Evolutionary conservation across 1,140 invertebrate species (phyloP).

Genomic region (Achroia grisella): DNA sequence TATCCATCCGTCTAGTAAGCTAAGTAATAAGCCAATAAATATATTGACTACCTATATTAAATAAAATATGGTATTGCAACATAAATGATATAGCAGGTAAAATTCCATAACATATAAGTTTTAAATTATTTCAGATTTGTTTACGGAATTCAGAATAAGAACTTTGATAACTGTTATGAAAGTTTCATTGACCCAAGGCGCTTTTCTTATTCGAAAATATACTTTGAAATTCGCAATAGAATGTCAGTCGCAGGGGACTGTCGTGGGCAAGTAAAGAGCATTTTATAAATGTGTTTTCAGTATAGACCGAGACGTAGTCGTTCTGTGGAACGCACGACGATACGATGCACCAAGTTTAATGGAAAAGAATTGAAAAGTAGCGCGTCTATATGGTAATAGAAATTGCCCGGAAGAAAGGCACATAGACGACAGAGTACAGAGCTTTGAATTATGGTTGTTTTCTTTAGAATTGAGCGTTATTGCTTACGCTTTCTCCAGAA

Average conservation of each 20-base stretch:
- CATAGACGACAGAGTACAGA: slow-evolving; percentile 61
- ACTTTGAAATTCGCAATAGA: slow-evolving; percentile 59
- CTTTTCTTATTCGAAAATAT: slow-evolving; percentile 55
- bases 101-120: too few species aligned
- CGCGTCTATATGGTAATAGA: slow-evolving; percentile 73
- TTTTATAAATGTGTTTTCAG: slow-evolving; percentile 70
- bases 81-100: too few species aligned
- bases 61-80: too few species aligned
- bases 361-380: slow-evolving; percentile 74
- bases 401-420: slow-evolving; percentile 71
- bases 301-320: slow-evolving; percentile 47
- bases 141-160: background rate
- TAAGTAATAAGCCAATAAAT: too few species aligned
- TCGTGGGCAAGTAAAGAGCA: slow-evolving; percentile 58
- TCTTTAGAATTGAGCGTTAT: slow-evolving; percentile 66
- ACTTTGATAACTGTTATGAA: slow-evolving; percentile 28
- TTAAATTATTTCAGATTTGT: too few species aligned
- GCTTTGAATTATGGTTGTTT: slow-evolving; percentile 69
- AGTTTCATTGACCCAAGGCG: slow-evolving; percentile 49
- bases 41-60: too few species aligned
- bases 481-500: slow-evolving; percentile 36
- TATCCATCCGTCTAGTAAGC: too few species aligned
- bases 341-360: slow-evolving; percentile 71
- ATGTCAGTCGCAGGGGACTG: slow-evolving; percentile 56
- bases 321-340: slow-evolving; percentile 55